Evolutionary conservation across 1,140 invertebrate genomes (phyloP).

Genomic region (Sycophila sp.): DNA sequence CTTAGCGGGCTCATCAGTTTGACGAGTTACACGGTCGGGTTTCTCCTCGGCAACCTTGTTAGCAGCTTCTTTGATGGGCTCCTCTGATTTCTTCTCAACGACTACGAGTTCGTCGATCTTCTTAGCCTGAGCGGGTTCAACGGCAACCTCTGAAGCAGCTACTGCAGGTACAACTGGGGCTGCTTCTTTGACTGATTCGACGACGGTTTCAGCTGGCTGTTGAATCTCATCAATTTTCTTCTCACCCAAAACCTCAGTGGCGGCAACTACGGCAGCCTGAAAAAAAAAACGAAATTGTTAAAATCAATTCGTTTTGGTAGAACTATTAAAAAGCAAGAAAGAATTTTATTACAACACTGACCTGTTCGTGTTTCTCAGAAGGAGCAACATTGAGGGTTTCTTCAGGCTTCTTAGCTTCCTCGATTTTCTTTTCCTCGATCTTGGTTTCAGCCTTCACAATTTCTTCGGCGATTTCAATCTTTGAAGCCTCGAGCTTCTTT

Average conservation of each 20-base stretch:
- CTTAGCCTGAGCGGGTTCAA: slow-evolving; percentile 13
- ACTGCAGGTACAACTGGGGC: slow-evolving; percentile 28
- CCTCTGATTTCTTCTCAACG: slow-evolving; percentile 9
- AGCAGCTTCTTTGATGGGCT: slow-evolving; percentile 24
- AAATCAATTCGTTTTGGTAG: background rate
- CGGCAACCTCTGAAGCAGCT: background rate
- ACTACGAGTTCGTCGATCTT: slow-evolving; percentile 12
- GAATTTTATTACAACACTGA: slow-evolving; percentile 6
- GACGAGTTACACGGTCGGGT: slow-evolving; percentile 56
- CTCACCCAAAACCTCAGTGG: slow-evolving; percentile 21
- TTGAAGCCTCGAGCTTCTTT: background rate
- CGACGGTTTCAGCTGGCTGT: background rate
- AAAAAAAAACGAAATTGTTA: background rate
- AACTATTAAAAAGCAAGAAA: background rate
- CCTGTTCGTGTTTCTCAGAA: slow-evolving; percentile 21
- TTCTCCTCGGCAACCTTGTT: slow-evolving; percentile 53
- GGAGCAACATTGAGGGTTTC: slow-evolving; percentile 16
- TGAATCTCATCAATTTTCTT: slow-evolving; percentile 17
- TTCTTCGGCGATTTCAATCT: slow-evolving; percentile 23
- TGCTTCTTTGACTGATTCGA: background rate
- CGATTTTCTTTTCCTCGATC: slow-evolving; percentile 39
- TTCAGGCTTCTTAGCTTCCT: slow-evolving; percentile 32
- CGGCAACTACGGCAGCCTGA: slow-evolving; percentile 38
- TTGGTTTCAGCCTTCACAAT: slow-evolving; percentile 37
- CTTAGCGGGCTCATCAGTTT: slow-evolving; percentile 53